Conservation (phyloP, 2,888 invertebrate genomes). For the Drosophila greeni region DNA sequence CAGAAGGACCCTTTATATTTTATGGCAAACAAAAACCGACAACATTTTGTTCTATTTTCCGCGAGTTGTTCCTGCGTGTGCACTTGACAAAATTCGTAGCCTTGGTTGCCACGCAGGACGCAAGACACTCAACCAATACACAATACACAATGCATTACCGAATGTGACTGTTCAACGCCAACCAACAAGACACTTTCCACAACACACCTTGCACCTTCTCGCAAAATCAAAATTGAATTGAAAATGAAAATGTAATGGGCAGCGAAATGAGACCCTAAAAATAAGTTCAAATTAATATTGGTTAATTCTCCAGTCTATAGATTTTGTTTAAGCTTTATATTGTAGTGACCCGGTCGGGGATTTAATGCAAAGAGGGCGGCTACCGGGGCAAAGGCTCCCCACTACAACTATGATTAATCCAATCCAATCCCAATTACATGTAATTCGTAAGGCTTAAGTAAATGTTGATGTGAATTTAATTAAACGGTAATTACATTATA, state of each 20-base stretch:
- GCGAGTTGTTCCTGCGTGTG: conserved; percentile 5
- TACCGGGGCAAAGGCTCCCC: background rate
- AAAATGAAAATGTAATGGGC: conserved; percentile 9
- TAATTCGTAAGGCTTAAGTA: conserved; percentile 61
- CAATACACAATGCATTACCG: background rate
- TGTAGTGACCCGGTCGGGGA: background rate
- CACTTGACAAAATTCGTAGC: background rate
- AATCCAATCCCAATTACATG: conserved; percentile 29
- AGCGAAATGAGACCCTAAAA: conserved; percentile 13
- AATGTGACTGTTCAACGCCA: conserved; percentile 28
- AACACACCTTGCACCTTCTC: conserved; percentile 6
- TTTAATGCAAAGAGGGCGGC: background rate
- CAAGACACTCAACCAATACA: background rate
- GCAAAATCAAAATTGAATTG: conserved; percentile 18
- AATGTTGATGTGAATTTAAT: conserved; percentile 72
- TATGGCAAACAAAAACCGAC: background rate
- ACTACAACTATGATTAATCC: conserved; percentile 15
- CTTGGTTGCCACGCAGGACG: conserved; percentile 3
- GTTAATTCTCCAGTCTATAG: conserved; percentile 25
- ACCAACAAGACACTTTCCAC: conserved; percentile 4
- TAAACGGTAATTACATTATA: conserved; percentile 61
- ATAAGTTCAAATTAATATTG: conserved; percentile 24
- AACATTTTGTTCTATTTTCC: background rate
- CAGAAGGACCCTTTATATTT: conserved; percentile 13
- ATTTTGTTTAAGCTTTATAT: conserved; percentile 34